These are phyloP conservation scores for Erynnis tages DNA, from an alignment of 2,888 invertebrate genomes.

Conservation along the genomic window DNA sequence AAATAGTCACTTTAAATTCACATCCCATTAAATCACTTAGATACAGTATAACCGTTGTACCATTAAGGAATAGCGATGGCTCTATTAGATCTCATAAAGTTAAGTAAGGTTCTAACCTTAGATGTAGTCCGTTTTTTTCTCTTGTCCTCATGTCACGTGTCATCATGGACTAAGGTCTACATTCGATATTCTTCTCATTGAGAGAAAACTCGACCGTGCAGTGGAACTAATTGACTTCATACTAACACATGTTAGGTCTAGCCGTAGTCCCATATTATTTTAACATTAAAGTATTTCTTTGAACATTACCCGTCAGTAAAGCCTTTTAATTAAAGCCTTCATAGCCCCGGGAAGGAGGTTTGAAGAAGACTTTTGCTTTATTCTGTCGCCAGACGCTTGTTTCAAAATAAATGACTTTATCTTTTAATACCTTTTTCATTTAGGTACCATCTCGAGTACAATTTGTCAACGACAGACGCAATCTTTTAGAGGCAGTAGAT, in stretches of 20 bases:
- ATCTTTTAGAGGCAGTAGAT: not conserved
- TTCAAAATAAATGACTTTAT: not conserved
- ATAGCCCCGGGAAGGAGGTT: not conserved
- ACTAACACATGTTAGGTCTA: too few species aligned
- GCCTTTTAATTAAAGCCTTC: conserved; percentile 8
- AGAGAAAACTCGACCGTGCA: too few species aligned
- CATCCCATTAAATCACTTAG: not conserved
- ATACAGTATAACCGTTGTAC: not conserved
- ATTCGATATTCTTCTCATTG: too few species aligned
- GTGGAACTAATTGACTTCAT: too few species aligned
- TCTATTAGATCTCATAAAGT: too few species aligned
- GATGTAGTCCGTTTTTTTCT: too few species aligned
- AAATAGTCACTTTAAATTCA: conserved; percentile 1
- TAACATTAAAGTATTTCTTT: not conserved
- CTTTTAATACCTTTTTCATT: conserved; percentile 1
- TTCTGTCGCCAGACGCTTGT: not conserved
- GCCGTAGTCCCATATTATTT: too few species aligned
- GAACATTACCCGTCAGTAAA: not conserved
- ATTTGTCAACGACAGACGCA: conserved; percentile 1
- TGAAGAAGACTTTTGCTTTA: not conserved
- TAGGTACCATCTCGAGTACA: not conserved
- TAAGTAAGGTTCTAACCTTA: too few species aligned
- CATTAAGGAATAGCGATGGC: too few species aligned
- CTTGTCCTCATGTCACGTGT: too few species aligned
- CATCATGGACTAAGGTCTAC: too few species aligned